Base-by-base conservation (phyloP, 1,140 invertebrate species). In the Platorchestia sp. region DNA sequence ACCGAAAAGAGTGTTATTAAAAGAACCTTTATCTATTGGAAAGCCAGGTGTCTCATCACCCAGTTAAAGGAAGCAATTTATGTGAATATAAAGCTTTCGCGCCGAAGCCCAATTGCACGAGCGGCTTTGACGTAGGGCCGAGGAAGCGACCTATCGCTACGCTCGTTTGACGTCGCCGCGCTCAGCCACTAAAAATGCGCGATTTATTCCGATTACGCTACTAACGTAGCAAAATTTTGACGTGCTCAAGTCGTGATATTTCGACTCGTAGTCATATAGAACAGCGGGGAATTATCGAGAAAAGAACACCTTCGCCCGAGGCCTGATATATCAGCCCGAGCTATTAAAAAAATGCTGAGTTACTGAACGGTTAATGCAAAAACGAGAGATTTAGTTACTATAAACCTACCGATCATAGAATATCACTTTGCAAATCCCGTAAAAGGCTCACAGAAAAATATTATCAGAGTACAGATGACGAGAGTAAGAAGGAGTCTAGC, bases 11-110 rank as follows among this genome's bases (percentile, higher is more conserved):
- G 91, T 93, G 91, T 93, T 93, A 93, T 93, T 93, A 93, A 93
- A 93, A 93, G 91, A 45, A 44, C 91, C 40, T 93, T 93, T 93
- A 93, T 93, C 91, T 93, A 93, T 93, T 93, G 91, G 91, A 93
- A 93, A 93, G 91, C 91, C 91, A 93, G 91, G 91, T 93, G 91
- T 93, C 91, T 44, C 91, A 93, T 93, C 91, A 93, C 91, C 91
- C 91, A 93, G 91, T 93, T 93, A 93, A 93, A 93, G 91, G 91
- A 93, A 93, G 91, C 91, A 93, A 93, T 93, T 93, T 93, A 93
- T 93, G 91, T n/a, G 91, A 93, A 45, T 45, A 93, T 93, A 93
- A 93, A 93, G 91, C 91, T 44, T 42, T 93, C 91, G 91, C 45
- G 40, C 41, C 1, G 43, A 6, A 5, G 91, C 45, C 91, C 91